Base-by-base conservation (phyloP, 2,113 vertebrate species). In the Bathybates hornii region DNA sequence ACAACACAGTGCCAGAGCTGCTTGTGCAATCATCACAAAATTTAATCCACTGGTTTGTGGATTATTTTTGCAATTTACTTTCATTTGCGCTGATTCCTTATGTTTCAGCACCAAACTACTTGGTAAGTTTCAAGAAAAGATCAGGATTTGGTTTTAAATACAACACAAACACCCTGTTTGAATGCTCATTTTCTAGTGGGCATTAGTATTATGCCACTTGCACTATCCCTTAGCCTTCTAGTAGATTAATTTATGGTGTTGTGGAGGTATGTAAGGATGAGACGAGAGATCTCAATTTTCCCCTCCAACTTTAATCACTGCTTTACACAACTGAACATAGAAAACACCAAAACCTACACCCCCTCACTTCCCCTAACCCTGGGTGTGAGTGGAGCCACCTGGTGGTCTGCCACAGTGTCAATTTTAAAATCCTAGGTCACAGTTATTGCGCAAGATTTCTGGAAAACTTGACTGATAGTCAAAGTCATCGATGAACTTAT, bases 51-150 rank as follows among this genome's bases (percentile, higher is more conserved):
- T 52, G 21, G 21, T 45, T 73, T 73, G 10, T 78, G 27, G 24
- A 27, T 48, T 11, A 48, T 48, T 76, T 76, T 76, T 48, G 41
- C 38, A 73, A 16, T 71, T 43, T 71, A 43, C 38, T 71, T 71
- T 71, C 0, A 0, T 73, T 73, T 73, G 41, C 0, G 1, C 68
- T 19, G 0, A 29, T 76, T 29, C 6, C 7, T 48, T 48, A 48
- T 45, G 5, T 48, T 29, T 73, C 9, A 48, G 24, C 16, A 29
- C 14, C 24, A 76, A 76, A 29, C 71, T 76, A 76, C 43, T 48
- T 76, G 43, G 41, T 76, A 48, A 76, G 14, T 17, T 48, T 48
- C 13, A 76, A 27, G 24, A 76, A 76, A 29, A 48, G 71, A 48
- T 48, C 4, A 19, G 6, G 43, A 48, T 76, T 76, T 76, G 14